Evolutionary conservation across 2,888 invertebrate species (phyloP), one percentile per base, ranked within the genome.

Genomic region (Cyclophora punctaria): DNA sequence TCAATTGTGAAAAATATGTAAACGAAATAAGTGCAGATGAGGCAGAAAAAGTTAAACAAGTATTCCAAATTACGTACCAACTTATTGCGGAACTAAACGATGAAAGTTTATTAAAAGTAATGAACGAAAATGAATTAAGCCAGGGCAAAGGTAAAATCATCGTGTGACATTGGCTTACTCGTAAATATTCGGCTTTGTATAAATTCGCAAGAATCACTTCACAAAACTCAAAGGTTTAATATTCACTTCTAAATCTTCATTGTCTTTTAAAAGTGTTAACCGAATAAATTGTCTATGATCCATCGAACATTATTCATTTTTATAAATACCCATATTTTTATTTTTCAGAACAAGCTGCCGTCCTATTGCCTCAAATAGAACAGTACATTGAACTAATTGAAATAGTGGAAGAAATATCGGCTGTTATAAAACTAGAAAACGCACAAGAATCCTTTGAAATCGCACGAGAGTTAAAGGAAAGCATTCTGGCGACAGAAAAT

Each of bases 311-410:
- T n/a, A 6, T 45, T 5, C 41, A 7, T 47, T 41, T 34, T 33
- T 3, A 44, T 34, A 35, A 3, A 43, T 48, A 37, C 35, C 37
- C 5, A 48, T 7, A 44, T 44, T 20, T 34, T 34, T 34, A 40
- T 7, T 53, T 83, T 78, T 53, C 77, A 84, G 83, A 68, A 49
- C 63, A 67, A 57, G 51, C 69, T 7, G 57, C 67, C 35, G 57
- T 69, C 34, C 64, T 83, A 5, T 50, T 78, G 48, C 63, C 75
- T 46, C 75, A 78, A 47, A 76, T 85, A 35, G 76, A 83, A 48
- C 73, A 80, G 56, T 83, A 80, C 48, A 78, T 83, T 52, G 78
- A 83, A 58, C 57, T 80, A 4, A 71, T 80, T 48, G 78, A 83
- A 70, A 73, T 74, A 41, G 69, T 81, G n/a, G 78, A 80, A 67